Evolutionary conservation across 1,140 invertebrate genomes (phyloP), one percentile per base, ranked within the genome.

Genomic region (Dendrolimus punctatus): DNA sequence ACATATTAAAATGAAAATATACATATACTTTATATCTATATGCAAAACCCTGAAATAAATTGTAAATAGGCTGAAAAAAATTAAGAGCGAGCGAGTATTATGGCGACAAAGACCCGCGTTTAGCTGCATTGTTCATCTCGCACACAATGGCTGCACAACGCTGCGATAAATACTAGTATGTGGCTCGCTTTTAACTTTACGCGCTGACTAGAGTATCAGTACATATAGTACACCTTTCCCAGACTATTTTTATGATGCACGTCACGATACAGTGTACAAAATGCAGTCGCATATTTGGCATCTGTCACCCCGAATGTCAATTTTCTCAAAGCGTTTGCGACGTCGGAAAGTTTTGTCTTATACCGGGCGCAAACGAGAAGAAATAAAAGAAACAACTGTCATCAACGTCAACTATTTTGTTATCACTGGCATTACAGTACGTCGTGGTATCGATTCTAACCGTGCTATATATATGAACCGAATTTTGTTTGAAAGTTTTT

Each of bases 371-470:
- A 73, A 81, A 76, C 66, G 71, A 71, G 66, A 66, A 55, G 66
- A 62, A 78, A 83, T 78, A 80, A 80, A 79, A 80, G 73, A 80
- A 82, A 83, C 76, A 83, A 80, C 67, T 78, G 69, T 80, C 73
- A 80, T 83, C 80, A 80, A 66, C 74, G 65, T 70, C 72, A 76
- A 68, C 65, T 68, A 55, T 58, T 44, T 53, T 48, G 58, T 57
- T 52, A 63, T 64, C 62, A 58, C n/a, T n/a, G 6, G 43, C 43
- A 6, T 5, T 3, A 43, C 43, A 36, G 8, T 49, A 49, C 10
- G 43, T 37, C 10, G 3, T 5, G 37, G 49, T 42, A 54, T 46
- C 38, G 40, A 49, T 23, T 23, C 1, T 23, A 23, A 23, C 23
- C 3, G 23, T 23, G 1, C 23, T 23, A 23, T 23, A 23, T 23